These are phyloP conservation scores for Apodemia mormo DNA, from an alignment of 2,888 invertebrate genomes.

Conservation along the genomic window DNA sequence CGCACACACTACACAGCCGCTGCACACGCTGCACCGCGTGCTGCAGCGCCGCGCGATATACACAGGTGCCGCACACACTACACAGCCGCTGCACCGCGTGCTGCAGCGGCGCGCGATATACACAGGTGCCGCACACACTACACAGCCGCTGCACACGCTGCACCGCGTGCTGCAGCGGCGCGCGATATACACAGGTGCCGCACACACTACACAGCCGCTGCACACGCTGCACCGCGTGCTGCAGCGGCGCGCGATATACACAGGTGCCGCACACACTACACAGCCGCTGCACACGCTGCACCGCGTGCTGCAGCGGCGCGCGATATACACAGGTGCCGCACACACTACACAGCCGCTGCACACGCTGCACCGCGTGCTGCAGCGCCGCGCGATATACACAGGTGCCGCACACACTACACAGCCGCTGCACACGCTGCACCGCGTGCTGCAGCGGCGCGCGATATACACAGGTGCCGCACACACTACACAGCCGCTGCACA, in stretches of 20 bases:
- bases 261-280: slow-evolving; percentile 41
- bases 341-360: slow-evolving; percentile 66
- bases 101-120: slow-evolving; percentile 51
- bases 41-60: slow-evolving; percentile 51
- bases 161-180: slow-evolving; percentile 60
- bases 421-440: slow-evolving; percentile 77
- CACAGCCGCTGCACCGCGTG: slow-evolving; percentile 66
- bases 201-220: slow-evolving; percentile 59
- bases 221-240: slow-evolving; percentile 78
- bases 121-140: slow-evolving; percentile 42
- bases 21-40: slow-evolving; percentile 80
- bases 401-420: slow-evolving; percentile 40
- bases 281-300: slow-evolving; percentile 76
- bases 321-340: slow-evolving; percentile 48
- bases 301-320: slow-evolving; percentile 56
- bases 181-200: slow-evolving; percentile 48
- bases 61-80: slow-evolving; percentile 42
- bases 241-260: slow-evolving; percentile 49
- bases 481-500: background rate
- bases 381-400: slow-evolving; percentile 49
- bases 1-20: slow-evolving; percentile 26
- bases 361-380: slow-evolving; percentile 75
- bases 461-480: slow-evolving; percentile 48
- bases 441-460: slow-evolving; percentile 54
- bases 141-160: slow-evolving; percentile 73